Evolutionary conservation across 2,888 invertebrate species (phyloP).

Genomic region (Biston betularia): DNA sequence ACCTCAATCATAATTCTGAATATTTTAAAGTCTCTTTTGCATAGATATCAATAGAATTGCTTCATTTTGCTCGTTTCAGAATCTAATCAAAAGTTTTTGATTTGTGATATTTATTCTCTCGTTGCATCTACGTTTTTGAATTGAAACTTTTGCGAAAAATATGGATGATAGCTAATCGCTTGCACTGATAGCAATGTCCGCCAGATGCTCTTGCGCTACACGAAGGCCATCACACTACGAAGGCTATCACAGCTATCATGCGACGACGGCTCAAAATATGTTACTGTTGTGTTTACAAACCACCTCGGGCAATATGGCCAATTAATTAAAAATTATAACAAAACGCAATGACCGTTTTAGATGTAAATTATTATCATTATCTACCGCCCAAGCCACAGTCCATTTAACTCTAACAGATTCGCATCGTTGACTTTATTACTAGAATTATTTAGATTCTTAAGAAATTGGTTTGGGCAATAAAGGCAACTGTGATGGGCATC

Average conservation of each 20-base stretch:
- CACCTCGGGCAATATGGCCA: not conserved
- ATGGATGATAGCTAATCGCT: conserved; percentile 24
- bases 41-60: too few relatives aligned
- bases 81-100: too few relatives aligned
- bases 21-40: not conserved
- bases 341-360: conserved; percentile 48
- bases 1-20: not conserved
- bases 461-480: conserved; percentile 28
- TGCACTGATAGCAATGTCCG: conserved; percentile 10
- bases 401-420: conserved; percentile 57
- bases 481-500: conserved; percentile 11
- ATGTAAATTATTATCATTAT: conserved; percentile 44
- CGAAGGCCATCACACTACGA: conserved; percentile 32
- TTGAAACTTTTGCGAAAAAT: too few relatives aligned
- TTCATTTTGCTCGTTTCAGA: too few relatives aligned
- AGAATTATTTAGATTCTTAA: conserved; percentile 51
- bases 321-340: conserved; percentile 11
- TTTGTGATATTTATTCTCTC: too few relatives aligned
- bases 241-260: conserved; percentile 23
- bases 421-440: conserved; percentile 62
- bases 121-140: too few relatives aligned
- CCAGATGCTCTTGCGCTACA: conserved; percentile 27
- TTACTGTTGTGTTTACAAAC: conserved; percentile 15
- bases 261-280: not conserved
- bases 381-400: conserved; percentile 46